phyloP scores from a whole-genome alignment of 2,797 vertebrate genomes.

The Pygocentrus nattereri region DNA sequence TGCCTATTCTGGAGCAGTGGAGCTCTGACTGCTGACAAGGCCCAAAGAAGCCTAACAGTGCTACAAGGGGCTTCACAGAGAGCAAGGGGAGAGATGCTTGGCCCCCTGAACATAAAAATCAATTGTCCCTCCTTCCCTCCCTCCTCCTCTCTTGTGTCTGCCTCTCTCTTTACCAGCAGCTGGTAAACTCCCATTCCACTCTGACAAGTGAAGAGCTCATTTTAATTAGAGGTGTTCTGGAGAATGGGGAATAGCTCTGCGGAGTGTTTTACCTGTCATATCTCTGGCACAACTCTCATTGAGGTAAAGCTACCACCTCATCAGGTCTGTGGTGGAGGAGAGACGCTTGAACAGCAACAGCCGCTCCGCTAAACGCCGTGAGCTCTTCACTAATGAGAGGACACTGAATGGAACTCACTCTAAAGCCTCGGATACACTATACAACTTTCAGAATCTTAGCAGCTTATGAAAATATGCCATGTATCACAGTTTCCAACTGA shows the following conservation, averaged over 20 bases:
- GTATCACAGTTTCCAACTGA: too few species aligned
- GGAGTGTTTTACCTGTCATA: constrained; percentile 55
- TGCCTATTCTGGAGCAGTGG: constrained; percentile 33
- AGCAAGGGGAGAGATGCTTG: constrained; percentile 30
- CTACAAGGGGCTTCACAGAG: constrained; percentile 18
- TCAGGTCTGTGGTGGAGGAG: constrained; percentile 36
- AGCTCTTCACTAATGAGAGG: constrained; percentile 48
- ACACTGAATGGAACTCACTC: constrained; percentile 33
- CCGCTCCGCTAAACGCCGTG: constrained; percentile 42
- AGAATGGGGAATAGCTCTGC: constrained; percentile 50
- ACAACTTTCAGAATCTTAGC: not conserved
- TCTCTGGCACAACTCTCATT: constrained; percentile 23
- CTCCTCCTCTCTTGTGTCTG: not conserved
- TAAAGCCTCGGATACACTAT: not conserved
- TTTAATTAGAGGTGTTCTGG: constrained; percentile 58
- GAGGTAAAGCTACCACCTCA: constrained; percentile 11
- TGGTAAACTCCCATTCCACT: constrained; percentile 51
- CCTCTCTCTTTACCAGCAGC: constrained; percentile 42
- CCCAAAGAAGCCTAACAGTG: constrained; percentile 30
- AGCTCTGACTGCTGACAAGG: constrained; percentile 43
- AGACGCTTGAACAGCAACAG: constrained; percentile 30
- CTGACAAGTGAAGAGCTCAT: constrained; percentile 56
- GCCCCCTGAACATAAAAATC: constrained; percentile 41
- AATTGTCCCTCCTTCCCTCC: constrained; percentile 23
- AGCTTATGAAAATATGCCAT: not conserved